Percentiles rank a stretch among this genome's conserved stretches.
phyloP scores from a whole-genome alignment of 2,888 invertebrate species.

The Sympetrum striolatum region DNA sequence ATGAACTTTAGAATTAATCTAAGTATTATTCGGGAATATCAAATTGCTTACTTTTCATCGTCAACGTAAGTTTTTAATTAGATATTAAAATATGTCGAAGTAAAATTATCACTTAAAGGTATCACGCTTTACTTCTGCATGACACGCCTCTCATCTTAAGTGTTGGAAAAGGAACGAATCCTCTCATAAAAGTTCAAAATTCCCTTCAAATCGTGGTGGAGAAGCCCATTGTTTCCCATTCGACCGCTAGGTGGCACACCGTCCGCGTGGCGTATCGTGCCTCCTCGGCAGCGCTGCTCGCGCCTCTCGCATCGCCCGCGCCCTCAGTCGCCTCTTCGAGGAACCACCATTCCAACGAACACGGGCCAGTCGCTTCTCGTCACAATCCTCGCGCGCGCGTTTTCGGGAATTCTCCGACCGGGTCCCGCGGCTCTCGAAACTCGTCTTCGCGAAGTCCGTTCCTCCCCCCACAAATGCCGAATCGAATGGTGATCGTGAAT shows the following conservation, averaged over 20 bases:
- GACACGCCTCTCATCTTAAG: too few relatives aligned
- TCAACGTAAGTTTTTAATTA: too few relatives aligned
- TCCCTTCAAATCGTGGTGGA: background rate
- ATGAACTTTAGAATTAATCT: too few relatives aligned
- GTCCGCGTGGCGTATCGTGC: background rate
- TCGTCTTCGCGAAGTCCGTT: background rate
- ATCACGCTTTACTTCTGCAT: too few relatives aligned
- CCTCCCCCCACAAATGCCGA: background rate
- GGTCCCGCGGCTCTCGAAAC: background rate
- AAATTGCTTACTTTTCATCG: too few relatives aligned
- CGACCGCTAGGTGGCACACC: background rate
- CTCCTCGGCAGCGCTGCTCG: background rate
- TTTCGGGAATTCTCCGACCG: background rate
- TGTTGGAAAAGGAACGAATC: too few relatives aligned
- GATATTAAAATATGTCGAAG: too few relatives aligned
- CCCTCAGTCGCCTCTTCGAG: constrained; percentile 4
- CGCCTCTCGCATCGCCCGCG: background rate
- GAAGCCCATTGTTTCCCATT: background rate
- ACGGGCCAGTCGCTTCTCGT: background rate
- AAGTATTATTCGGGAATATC: too few relatives aligned
- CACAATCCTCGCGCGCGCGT: background rate
- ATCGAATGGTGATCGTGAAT: background rate
- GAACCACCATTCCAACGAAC: constrained; percentile 27
- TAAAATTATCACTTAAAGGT: too few relatives aligned
- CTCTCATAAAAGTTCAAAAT: background rate